A percentile compares a stretch with the other conserved stretches of the same genome.
These are phyloP conservation scores for Drosophila dunni DNA, from an alignment of 1,140 invertebrate genomes.

Conservation along the genomic window DNA sequence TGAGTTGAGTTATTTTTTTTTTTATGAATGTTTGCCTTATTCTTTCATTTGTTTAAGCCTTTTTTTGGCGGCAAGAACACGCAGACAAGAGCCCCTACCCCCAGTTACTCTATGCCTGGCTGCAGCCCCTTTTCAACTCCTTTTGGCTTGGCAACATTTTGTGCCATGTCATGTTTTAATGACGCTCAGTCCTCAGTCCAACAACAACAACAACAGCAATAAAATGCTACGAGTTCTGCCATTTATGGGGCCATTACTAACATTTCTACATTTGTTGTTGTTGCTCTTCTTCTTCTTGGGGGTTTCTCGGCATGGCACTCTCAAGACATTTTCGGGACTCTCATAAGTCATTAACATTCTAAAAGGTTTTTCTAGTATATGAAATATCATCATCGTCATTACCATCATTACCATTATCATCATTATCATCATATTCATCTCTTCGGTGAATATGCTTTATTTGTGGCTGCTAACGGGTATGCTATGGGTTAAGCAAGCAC, in stretches of 20 bases:
- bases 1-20: slow-evolving; percentile 24
- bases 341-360: slow-evolving; percentile 79
- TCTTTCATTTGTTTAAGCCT: slow-evolving; percentile 60
- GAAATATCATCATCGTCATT: slow-evolving; percentile 49
- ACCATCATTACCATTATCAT: slow-evolving; percentile 22
- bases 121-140: neutral
- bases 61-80: slow-evolving; percentile 35
- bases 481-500: no score
- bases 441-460: neutral
- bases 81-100: slow-evolving; percentile 11
- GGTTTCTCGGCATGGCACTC: slow-evolving; percentile 14
- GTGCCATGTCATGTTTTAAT: slow-evolving; percentile 75
- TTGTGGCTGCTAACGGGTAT: neutral
- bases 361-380: slow-evolving; percentile 77
- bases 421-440: slow-evolving; percentile 25
- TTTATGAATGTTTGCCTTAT: slow-evolving; percentile 36
- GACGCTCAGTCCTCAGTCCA: slow-evolving; percentile 36
- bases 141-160: slow-evolving; percentile 33
- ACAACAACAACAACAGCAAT: slow-evolving; percentile 63
- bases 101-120: no score
- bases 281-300: slow-evolving; percentile 4
- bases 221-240: slow-evolving; percentile 60
- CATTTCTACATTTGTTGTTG: slow-evolving; percentile 4
- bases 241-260: slow-evolving; percentile 57
- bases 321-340: slow-evolving; percentile 57